Evolutionary conservation across 2,797 vertebrate genomes (phyloP).

Genomic region (Alauda arvensis): DNA sequence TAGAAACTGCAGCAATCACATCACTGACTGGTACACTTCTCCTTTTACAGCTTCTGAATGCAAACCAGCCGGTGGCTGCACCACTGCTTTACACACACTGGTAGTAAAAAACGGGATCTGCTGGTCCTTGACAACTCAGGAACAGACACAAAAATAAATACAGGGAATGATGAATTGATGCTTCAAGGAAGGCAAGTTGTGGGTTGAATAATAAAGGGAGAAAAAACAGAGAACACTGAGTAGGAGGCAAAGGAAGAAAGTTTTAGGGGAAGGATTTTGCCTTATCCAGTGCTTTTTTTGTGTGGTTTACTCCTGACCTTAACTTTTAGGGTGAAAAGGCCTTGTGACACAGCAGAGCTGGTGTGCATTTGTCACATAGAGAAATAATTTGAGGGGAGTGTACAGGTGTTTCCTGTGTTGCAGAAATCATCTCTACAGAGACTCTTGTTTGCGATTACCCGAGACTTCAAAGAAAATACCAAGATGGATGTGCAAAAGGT

Average conservation of each 20-base stretch:
- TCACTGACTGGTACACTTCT: neutral
- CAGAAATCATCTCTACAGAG: conserved; percentile 38
- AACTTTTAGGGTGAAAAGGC: neutral
- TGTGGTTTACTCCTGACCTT: neutral
- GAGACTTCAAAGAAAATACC: conserved; percentile 51
- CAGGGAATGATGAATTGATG: neutral
- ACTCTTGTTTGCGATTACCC: conserved; percentile 16
- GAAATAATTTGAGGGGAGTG: conserved; percentile 18
- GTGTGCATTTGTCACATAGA: neutral
- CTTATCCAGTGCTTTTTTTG: neutral
- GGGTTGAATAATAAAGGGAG: neutral
- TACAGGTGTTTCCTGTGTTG: conserved; percentile 60
- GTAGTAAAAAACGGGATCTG: neutral
- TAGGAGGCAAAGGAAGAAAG: neutral
- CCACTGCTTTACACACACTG: neutral
- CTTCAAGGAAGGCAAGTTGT: neutral
- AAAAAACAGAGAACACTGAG: neutral
- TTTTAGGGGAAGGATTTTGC: neutral
- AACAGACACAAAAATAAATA: conserved; percentile 19
- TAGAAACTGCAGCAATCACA: neutral
- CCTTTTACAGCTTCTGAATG: neutral
- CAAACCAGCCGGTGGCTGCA: neutral
- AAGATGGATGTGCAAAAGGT: conserved; percentile 18
- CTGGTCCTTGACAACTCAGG: neutral
- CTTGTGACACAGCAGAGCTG: conserved; percentile 12